Base-by-base conservation (phyloP, 2,888 invertebrate species). In the Amphiduros pacificus region DNA sequence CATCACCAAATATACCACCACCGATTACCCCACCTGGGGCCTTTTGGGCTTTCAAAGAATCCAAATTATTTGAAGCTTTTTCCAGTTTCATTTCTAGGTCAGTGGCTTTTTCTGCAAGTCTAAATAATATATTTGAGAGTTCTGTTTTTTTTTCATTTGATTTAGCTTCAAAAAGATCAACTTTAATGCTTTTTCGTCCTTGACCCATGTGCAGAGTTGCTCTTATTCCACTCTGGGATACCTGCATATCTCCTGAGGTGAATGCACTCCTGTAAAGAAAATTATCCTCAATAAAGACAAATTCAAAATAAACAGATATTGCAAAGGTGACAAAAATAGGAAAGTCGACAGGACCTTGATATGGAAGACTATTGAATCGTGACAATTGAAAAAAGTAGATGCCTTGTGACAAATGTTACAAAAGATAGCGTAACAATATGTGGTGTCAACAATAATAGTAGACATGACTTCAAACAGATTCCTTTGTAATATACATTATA, bases 141-240 rank as follows among this genome's bases (percentile, higher is more conserved):
- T 78, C 77, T 9, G 66, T 60, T 64, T 72, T 77, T 57, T 73
- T 77, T 31, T 77, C 77, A 24, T 73, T 73, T 36, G 76, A 74
- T 65, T 73, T 77, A 2, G 76, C 72, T 65, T 78, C 79, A 70
- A 67, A 78, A 17, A 79, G 69, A 57, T 77, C 74, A 49, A 77
- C 67, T 40, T 54, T 69, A 14, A 78, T 52, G 1, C 67, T 60
- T 27, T 70, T 64, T 3, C 61, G 31, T n/a, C 75, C 76, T 62
- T 71, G 71, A 14, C 78, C 79, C 29, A 78, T 63, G 22, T 70
- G 70, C 50, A 79, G 48, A 14, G 72, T 73, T 1, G 75, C 64
- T 61, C 74, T 77, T 32, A 67, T 73, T 26, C 76, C 78, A 57
- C 73, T 62, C n/a, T 66, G 61, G 20, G 70, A 63, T 5, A 75